Percentiles rank a stretch among this genome's conserved stretches.
phyloP scores from a whole-genome alignment of 2,797 vertebrate species.

The Dendrocincla tyrannina region DNA sequence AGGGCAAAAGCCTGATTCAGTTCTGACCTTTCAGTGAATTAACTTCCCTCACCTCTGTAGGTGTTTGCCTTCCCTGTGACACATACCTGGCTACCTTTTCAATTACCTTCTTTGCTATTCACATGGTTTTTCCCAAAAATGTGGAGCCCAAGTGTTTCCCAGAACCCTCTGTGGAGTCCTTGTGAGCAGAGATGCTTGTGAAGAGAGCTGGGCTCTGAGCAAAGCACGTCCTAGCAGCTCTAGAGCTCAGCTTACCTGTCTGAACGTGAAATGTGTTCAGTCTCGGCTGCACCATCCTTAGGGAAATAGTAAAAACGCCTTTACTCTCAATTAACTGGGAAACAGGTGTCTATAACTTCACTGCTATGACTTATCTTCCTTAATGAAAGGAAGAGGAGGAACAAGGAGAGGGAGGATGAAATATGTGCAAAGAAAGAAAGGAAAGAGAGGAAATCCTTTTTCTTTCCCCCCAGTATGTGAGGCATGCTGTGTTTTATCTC shows the following conservation, averaged over 20 bases:
- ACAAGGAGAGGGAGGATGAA: not conserved
- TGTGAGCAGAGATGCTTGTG: not conserved
- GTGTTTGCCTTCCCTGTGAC: not conserved
- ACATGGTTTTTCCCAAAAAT: not conserved
- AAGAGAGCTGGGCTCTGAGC: not conserved
- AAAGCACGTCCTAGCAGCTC: not conserved
- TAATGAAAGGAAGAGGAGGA: not conserved
- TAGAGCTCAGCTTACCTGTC: not conserved
- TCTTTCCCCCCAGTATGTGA: not conserved
- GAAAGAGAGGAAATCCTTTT: not conserved
- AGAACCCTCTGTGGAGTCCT: not conserved
- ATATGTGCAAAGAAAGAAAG: not conserved
- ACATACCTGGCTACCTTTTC: not conserved
- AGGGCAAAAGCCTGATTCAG: not conserved
- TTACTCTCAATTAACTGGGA: slow-evolving; percentile 27
- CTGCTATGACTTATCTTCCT: not conserved
- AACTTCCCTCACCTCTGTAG: not conserved
- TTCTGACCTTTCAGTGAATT: slow-evolving; percentile 13
- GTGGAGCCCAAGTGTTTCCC: not conserved
- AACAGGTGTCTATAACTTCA: slow-evolving; percentile 12
- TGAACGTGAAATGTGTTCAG: not conserved
- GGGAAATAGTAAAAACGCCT: slow-evolving; percentile 18
- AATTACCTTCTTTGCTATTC: not conserved
- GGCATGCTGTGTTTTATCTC: not conserved
- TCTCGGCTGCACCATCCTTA: not conserved